Percentiles rank a stretch among this genome's conserved stretches.
phyloP scores from a whole-genome alignment of 2,113 vertebrate genomes.

The Burhinus bistriatus region DNA sequence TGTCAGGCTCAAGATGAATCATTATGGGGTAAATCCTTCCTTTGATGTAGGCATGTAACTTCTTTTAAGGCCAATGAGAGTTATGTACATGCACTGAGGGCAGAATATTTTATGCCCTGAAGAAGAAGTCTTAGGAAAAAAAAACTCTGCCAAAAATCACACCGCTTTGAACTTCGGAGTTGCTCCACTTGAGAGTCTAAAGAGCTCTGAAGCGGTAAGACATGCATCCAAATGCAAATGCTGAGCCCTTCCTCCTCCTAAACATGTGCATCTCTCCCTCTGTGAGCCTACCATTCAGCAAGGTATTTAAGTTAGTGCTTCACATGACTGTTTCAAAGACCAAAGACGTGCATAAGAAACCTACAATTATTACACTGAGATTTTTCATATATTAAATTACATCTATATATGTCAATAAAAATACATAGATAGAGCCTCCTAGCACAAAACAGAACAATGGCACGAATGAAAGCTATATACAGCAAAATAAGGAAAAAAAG shows the following conservation, averaged over 20 bases:
- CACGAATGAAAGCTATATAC: background rate
- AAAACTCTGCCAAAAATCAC: conserved; percentile 50
- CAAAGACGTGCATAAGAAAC: background rate
- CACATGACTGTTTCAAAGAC: background rate
- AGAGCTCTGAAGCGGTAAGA: conserved; percentile 44
- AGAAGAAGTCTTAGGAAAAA: conserved; percentile 47
- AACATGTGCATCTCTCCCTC: background rate
- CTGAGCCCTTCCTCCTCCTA: conserved; percentile 15
- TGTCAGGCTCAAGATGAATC: conserved; percentile 55
- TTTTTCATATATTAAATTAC: background rate
- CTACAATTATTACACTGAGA: background rate
- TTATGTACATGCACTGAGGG: conserved; percentile 59
- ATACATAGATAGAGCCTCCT: background rate
- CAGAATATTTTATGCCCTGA: conserved; percentile 61
- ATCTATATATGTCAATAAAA: background rate
- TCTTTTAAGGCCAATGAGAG: conserved; percentile 68
- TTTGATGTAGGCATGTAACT: conserved; percentile 71
- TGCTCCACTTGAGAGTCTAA: conserved; percentile 18
- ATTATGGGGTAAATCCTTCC: conserved; percentile 66
- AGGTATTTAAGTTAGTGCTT: background rate
- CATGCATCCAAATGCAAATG: conserved; percentile 49
- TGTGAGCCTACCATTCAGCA: background rate
- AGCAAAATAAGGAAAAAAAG: background rate
- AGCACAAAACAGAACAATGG: background rate
- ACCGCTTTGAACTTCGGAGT: conserved; percentile 53